Percentiles rank a stretch among this genome's conserved stretches.
These are phyloP conservation scores for Pachypeltis micranthus DNA, from an alignment of 1,140 invertebrate species.

Conservation along the genomic window DNA sequence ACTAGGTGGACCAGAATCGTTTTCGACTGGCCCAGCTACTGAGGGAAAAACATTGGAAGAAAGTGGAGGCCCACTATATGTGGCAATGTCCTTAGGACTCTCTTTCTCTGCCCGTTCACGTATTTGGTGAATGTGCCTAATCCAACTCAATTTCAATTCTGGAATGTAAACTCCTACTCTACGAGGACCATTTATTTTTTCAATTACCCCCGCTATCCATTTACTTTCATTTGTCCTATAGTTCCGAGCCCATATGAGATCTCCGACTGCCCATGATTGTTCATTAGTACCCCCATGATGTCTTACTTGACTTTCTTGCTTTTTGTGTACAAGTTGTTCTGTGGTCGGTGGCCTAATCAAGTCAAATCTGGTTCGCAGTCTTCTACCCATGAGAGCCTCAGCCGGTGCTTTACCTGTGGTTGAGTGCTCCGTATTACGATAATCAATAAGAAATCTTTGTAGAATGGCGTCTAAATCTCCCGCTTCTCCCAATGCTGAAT, in stretches of 20 bases:
- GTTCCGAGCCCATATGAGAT: not conserved
- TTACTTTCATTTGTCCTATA: slow-evolving; percentile 1
- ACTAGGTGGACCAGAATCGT: too few species aligned
- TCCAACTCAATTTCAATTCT: too few species aligned
- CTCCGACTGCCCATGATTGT: not conserved
- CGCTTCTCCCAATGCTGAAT: not conserved
- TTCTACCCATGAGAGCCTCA: not conserved
- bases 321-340: not conserved
- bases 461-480: not conserved
- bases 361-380: not conserved
- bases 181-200: not conserved
- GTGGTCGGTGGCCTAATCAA: not conserved
- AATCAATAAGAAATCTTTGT: not conserved
- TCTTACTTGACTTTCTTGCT: not conserved
- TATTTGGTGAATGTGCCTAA: too few species aligned
- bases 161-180: too few species aligned
- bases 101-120: too few species aligned
- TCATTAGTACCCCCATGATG: not conserved
- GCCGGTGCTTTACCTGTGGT: not conserved
- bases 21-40: too few species aligned
- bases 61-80: too few species aligned
- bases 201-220: not conserved
- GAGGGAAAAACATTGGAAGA: too few species aligned
- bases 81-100: too few species aligned
- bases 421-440: not conserved